These are phyloP conservation scores for Ctenopoma kingsleyae DNA, from an alignment of 2,797 vertebrate species.

Conservation along the genomic window DNA sequence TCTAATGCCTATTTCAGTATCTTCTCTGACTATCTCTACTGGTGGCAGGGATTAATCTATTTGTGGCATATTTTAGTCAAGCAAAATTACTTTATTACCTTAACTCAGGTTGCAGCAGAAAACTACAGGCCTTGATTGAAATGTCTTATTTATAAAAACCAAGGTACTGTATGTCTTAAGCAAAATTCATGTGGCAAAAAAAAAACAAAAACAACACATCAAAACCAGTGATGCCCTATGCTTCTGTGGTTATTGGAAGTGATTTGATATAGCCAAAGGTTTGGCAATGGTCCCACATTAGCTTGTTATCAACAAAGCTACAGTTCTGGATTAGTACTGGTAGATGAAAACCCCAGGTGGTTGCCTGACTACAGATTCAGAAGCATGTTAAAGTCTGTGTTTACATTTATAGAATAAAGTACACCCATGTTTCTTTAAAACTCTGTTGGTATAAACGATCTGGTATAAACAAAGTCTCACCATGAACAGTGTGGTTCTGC, in stretches of 20 bases:
- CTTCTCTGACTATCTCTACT: slow-evolving; percentile 42
- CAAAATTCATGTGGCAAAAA: slow-evolving; percentile 3
- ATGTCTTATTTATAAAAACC: slow-evolving; percentile 11
- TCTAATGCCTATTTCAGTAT: slow-evolving; percentile 44
- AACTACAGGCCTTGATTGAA: slow-evolving; percentile 20
- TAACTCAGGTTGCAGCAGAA: slow-evolving; percentile 33
- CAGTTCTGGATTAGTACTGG: slow-evolving; percentile 21
- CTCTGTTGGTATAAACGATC: background rate
- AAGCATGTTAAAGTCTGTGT: slow-evolving; percentile 6
- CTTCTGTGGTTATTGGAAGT: background rate
- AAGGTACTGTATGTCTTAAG: background rate
- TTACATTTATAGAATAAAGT: background rate
- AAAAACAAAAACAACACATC: background rate
- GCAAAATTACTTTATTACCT: slow-evolving; percentile 42
- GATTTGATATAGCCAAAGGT: slow-evolving; percentile 12
- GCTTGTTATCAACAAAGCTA: slow-evolving; percentile 36
- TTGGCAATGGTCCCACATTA: background rate
- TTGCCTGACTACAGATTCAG: slow-evolving; percentile 12
- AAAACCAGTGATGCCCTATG: background rate
- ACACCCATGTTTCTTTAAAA: slow-evolving; percentile 10
- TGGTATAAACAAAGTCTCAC: background rate
- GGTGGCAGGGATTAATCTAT: slow-evolving; percentile 53
- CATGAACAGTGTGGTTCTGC: slow-evolving; percentile 12
- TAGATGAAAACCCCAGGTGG: slow-evolving; percentile 17
- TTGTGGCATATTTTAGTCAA: slow-evolving; percentile 30